These are phyloP conservation scores for Eumerus sabulonum DNA, from an alignment of 2,888 invertebrate species.

Conservation along the genomic window DNA sequence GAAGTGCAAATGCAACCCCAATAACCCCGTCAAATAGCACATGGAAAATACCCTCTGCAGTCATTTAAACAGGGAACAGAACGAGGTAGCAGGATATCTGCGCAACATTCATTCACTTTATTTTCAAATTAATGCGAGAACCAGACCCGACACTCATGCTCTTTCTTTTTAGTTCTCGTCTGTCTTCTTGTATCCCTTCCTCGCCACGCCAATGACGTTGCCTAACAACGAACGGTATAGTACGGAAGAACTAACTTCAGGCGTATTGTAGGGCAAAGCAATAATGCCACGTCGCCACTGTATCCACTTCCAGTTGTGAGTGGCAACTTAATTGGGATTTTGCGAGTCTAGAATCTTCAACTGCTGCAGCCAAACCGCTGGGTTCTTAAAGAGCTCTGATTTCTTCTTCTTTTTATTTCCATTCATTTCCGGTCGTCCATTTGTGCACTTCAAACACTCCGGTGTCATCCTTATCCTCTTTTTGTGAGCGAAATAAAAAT, in stretches of 20 bases:
- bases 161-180: too few species aligned
- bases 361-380: neutral
- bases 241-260: constrained; percentile 21
- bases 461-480: neutral
- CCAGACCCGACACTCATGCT: neutral
- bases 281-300: constrained; percentile 1
- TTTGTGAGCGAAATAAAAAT: constrained; percentile 33
- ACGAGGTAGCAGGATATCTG: constrained; percentile 12
- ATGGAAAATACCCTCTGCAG: constrained; percentile 39
- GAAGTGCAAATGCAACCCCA: constrained; percentile 61
- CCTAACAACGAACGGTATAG: neutral
- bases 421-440: constrained; percentile 33
- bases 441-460: constrained; percentile 36
- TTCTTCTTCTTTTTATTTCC: constrained; percentile 27
- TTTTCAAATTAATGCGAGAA: constrained; percentile 58
- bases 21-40: constrained; percentile 45
- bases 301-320: constrained; percentile 40
- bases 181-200: neutral
- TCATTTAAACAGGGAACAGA: neutral
- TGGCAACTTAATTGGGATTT: constrained; percentile 58
- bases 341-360: constrained; percentile 18
- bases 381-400: constrained; percentile 19
- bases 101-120: constrained; percentile 49
- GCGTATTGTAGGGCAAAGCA: constrained; percentile 22
- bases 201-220: neutral